Conservation (phyloP, 2,797 vertebrate genomes). For the Nyctalus aviator region DNA sequence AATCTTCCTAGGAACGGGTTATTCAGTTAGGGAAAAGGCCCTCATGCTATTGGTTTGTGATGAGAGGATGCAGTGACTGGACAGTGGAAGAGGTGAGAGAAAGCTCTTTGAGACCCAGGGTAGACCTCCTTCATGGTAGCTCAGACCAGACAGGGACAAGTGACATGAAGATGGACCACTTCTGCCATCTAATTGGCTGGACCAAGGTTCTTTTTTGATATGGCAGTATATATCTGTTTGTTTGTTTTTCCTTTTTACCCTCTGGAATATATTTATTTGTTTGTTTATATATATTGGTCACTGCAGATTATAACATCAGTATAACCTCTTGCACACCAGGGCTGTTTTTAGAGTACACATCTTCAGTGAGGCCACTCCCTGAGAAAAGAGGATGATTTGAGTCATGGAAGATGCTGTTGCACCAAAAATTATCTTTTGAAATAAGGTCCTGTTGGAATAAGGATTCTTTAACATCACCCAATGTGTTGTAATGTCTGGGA, state of each 20-base stretch:
- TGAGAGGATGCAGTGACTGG: not conserved
- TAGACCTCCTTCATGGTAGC: not conserved
- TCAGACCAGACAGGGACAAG: not conserved
- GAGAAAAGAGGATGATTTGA: not conserved
- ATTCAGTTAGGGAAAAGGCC: not conserved
- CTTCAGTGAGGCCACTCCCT: not conserved
- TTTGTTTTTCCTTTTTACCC: not conserved
- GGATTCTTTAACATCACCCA: not conserved
- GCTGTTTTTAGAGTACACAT: not conserved
- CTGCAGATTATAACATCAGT: not conserved
- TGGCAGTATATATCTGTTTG: not conserved
- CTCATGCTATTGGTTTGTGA: not conserved
- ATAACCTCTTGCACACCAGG: not conserved
- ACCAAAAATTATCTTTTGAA: not conserved
- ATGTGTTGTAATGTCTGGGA: not conserved
- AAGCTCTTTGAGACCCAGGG: not conserved
- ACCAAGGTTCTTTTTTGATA: not conserved
- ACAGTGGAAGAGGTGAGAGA: not conserved
- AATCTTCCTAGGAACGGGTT: not conserved
- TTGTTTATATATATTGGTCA: not conserved
- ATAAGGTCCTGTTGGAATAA: not conserved
- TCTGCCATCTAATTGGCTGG: not conserved
- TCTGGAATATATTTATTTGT: not conserved
- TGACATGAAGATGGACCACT: not conserved
- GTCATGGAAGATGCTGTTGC: not conserved